Base-by-base conservation (phyloP, 2,888 invertebrate genomes). In the Sturmia bella region DNA sequence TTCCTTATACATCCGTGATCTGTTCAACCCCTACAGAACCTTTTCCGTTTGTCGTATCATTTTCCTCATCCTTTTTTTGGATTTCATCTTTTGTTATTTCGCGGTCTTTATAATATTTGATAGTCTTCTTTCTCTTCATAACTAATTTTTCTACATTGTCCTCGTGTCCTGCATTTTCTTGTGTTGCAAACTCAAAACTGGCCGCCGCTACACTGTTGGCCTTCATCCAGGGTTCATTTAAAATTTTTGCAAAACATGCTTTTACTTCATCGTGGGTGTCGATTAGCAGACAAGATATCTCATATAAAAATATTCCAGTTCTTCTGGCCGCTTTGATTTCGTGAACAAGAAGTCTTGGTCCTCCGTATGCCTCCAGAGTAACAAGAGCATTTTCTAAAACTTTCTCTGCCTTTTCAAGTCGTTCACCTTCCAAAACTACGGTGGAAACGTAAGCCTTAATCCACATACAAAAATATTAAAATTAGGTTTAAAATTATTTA, bases 221-320 rank as follows among this genome's bases (percentile, higher is more conserved):
- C 15, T 83, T 76, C 83, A 83, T 83, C 76, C 80, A 80, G 7
- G 82, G 82, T 50, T 82, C 82, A 48, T 82, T 54, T 32, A 82
- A 59, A 66, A 82, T 78, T 15, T 56, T 52, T 12, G 64, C 41
- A 2, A 48, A 9, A 21, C 82, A 82, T 5, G 52, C 59, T n/a
- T 15, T 52, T 12, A 43, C 19, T 12, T 54, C 21, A 11, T 56
- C 64, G 1, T 54, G 2, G 11, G 27, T 0, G 56, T 78, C 66
- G 0, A 32, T 5, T 9, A 82, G 64, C 32, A 61, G 54, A 12
- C 78, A 74, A 19, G 32, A 39, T 1, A 82, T 82, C 32, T 82
- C 82, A 6, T 82, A 78, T 6, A 78, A 43, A 37, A 70, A 82
- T 43, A 82, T 48, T 3, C 41, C 52, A 32, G 57, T 74, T 63